phyloP scores from a whole-genome alignment of 2,888 invertebrate species.

The Orthonevra nobilis region DNA sequence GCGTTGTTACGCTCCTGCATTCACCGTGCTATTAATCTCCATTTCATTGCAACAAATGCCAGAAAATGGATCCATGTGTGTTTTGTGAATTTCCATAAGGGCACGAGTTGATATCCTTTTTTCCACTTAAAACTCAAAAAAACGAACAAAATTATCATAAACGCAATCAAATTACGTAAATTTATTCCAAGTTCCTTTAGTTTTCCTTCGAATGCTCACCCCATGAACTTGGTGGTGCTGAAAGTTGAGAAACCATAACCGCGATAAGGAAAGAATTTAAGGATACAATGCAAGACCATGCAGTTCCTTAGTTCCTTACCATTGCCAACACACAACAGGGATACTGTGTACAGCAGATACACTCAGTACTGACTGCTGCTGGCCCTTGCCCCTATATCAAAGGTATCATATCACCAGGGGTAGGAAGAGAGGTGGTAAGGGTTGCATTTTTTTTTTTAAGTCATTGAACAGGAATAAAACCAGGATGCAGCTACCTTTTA shows the following conservation, averaged over 20 bases:
- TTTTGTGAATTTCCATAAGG: conserved; percentile 59
- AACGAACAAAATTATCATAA: conserved; percentile 50
- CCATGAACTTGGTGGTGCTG: conserved; percentile 36
- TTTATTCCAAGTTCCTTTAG: conserved; percentile 61
- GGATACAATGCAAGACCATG: conserved; percentile 6
- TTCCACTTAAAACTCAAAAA: conserved; percentile 32
- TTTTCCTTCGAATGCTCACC: conserved; percentile 48
- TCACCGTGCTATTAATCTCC: conserved; percentile 44
- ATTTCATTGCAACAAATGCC: conserved; percentile 35
- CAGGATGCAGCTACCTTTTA: conserved; percentile 46
- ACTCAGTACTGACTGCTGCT: too few species aligned
- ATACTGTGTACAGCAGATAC: too few species aligned
- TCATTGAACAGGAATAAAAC: conserved; percentile 59
- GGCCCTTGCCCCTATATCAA: conserved; percentile 61
- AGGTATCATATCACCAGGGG: conserved; percentile 58
- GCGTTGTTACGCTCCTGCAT: conserved; percentile 41
- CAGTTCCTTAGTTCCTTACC: conserved; percentile 55
- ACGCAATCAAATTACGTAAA: conserved; percentile 67
- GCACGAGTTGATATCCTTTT: conserved; percentile 61
- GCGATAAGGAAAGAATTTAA: conserved; percentile 68
- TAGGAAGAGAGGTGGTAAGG: too few species aligned
- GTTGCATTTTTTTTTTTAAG: conserved; percentile 49
- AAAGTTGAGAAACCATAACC: conserved; percentile 60
- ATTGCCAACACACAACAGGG: conserved; percentile 36
- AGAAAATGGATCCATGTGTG: conserved; percentile 40